Conservation (phyloP, 2,113 vertebrate genomes). For the Tretioscincus oriximinensis region DNA sequence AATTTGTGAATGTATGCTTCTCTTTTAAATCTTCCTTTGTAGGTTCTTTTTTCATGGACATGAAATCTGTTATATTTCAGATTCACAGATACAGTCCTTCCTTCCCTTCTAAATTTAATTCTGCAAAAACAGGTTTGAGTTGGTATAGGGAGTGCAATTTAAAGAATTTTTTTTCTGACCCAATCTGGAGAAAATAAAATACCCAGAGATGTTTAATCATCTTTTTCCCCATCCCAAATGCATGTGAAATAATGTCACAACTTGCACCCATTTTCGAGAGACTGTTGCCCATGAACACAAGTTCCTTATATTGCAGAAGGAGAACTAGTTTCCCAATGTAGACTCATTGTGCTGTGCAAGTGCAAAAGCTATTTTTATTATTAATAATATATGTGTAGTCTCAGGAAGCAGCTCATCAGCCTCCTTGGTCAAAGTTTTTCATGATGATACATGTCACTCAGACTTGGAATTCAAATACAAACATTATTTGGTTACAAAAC, state of each 20-base stretch:
- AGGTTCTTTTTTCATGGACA: neutral
- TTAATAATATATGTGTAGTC: too few species aligned
- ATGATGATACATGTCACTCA: neutral
- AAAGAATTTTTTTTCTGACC: neutral
- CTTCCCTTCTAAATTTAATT: neutral
- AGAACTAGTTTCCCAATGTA: neutral
- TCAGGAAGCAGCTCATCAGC: too few species aligned
- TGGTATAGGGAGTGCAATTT: neutral
- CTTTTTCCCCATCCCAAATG: neutral
- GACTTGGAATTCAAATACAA: neutral
- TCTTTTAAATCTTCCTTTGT: too few species aligned
- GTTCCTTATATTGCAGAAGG: neutral
- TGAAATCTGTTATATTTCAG: conserved; percentile 36
- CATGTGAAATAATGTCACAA: neutral
- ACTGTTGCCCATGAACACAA: neutral
- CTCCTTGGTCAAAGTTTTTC: neutral
- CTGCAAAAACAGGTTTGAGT: conserved; percentile 38
- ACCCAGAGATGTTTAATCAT: neutral
- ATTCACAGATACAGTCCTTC: conserved; percentile 15
- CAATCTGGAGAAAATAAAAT: neutral
- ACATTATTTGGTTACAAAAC: conserved; percentile 27
- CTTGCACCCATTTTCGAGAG: too few species aligned
- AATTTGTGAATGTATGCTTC: too few species aligned
- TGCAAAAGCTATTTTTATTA: too few species aligned
- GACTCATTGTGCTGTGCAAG: too few species aligned